Conservation (phyloP, 2,113 vertebrate species). For the Electrona antarctica region DNA sequence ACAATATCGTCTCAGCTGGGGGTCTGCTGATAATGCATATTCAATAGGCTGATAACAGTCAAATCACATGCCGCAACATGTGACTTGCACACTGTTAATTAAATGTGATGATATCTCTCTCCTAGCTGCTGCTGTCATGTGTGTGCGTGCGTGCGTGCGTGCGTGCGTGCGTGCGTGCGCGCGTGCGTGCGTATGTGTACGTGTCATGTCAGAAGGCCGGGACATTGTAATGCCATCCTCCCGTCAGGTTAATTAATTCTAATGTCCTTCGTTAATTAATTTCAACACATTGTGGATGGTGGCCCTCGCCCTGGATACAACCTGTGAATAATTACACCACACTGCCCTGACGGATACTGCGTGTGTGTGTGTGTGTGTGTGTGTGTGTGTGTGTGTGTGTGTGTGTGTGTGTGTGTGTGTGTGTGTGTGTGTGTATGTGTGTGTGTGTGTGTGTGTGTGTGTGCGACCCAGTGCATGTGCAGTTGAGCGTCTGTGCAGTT, state of each 20-base stretch:
- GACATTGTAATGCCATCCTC: slow-evolving; percentile 58
- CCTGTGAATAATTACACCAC: slow-evolving; percentile 46
- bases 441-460: slow-evolving; percentile 20
- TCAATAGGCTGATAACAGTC: too few species aligned
- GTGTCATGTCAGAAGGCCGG: slow-evolving; percentile 62
- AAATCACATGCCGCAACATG: slow-evolving; percentile 44
- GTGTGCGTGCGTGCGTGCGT: slow-evolving; percentile 27
- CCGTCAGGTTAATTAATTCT: slow-evolving; percentile 69
- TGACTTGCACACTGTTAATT: slow-evolving; percentile 64
- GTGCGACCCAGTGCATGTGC: background rate
- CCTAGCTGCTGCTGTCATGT: slow-evolving; percentile 12
- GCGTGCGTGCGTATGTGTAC: background rate
- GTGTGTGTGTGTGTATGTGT: slow-evolving; percentile 18
- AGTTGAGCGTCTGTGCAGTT: background rate
- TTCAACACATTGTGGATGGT: slow-evolving; percentile 51
- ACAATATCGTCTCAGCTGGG: too few species aligned
- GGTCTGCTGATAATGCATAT: too few species aligned
- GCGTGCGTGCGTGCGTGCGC: slow-evolving; percentile 27
- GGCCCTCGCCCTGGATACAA: slow-evolving; percentile 54
- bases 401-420: slow-evolving; percentile 14
- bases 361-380: slow-evolving; percentile 16
- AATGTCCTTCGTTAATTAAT: slow-evolving; percentile 72
- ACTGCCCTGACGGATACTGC: slow-evolving; percentile 5
- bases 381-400: slow-evolving; percentile 3
- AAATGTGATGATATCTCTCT: slow-evolving; percentile 48